Percentiles rank a stretch among this genome's conserved stretches.
These are phyloP conservation scores for Zapornia atra DNA, from an alignment of 2,113 vertebrate genomes.

Conservation along the genomic window DNA sequence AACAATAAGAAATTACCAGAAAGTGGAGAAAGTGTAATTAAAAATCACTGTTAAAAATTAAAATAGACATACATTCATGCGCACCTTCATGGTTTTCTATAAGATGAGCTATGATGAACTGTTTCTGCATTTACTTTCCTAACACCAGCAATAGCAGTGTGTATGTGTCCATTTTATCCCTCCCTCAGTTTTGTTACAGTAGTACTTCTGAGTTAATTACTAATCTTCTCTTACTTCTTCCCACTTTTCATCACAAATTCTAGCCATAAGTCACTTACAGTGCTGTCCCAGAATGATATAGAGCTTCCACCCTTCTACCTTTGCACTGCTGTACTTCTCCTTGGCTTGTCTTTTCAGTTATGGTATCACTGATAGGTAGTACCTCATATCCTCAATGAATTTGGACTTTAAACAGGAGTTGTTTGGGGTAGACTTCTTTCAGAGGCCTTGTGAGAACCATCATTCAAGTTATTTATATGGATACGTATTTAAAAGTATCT, in stretches of 20 bases:
- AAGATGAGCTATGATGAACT: background rate
- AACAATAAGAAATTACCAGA: background rate
- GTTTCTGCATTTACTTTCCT: background rate
- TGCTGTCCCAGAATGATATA: background rate
- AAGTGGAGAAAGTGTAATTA: background rate
- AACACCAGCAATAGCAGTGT: background rate
- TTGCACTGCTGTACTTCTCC: background rate
- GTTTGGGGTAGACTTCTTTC: background rate
- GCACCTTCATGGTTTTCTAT: background rate
- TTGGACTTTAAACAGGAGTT: background rate
- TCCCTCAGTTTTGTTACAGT: background rate
- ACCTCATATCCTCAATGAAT: background rate
- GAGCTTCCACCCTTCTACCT: background rate
- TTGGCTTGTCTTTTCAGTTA: background rate
- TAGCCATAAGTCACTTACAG: background rate
- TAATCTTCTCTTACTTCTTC: background rate
- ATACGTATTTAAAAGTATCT: background rate
- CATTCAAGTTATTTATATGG: background rate
- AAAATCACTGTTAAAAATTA: background rate
- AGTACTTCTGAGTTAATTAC: background rate
- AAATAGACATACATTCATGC: background rate
- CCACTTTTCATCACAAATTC: background rate
- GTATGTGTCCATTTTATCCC: background rate
- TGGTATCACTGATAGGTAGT: background rate
- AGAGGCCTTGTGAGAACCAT: background rate